These are phyloP conservation scores for Oryzias melastigma DNA, from an alignment of 2,113 vertebrate genomes.

Conservation along the genomic window DNA sequence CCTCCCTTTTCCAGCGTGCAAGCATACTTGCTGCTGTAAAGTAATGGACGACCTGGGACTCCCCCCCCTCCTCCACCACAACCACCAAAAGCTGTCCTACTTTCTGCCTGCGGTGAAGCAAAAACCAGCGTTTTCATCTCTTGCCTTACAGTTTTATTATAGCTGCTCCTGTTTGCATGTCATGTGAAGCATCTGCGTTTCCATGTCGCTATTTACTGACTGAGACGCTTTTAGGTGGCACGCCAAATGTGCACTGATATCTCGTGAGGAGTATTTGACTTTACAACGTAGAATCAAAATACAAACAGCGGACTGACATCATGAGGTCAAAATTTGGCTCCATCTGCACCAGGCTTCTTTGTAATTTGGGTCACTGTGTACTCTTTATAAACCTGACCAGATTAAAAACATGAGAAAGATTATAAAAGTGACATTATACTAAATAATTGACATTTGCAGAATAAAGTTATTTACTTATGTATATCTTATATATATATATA, in stretches of 20 bases:
- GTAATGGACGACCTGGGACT: conserved; percentile 29
- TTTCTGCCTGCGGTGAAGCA: conserved; percentile 33
- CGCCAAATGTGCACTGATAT: background rate
- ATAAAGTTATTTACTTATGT: too few relatives aligned
- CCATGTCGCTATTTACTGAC: conserved; percentile 14
- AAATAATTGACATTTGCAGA: too few relatives aligned
- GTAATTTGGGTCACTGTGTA: conserved; percentile 16
- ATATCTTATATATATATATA: too few relatives aligned
- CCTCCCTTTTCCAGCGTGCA: conserved; percentile 6
- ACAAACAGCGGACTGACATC: background rate
- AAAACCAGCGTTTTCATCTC: conserved; percentile 29
- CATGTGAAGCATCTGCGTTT: conserved; percentile 1
- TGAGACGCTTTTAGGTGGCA: background rate
- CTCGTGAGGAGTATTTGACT: background rate
- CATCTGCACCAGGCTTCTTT: background rate
- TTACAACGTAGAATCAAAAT: conserved; percentile 2
- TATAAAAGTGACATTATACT: too few relatives aligned
- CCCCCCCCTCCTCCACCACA: conserved; percentile 22
- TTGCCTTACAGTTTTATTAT: conserved; percentile 11
- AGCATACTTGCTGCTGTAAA: conserved; percentile 10
- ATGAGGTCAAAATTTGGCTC: background rate
- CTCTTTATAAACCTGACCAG: background rate
- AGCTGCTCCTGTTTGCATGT: background rate
- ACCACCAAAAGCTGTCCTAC: conserved; percentile 39
- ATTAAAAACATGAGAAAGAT: too few relatives aligned